A percentile compares a stretch with the other conserved stretches of the same genome.
Conservation (phyloP, 2,888 invertebrate genomes). For the Lycocerus yunnanus region DNA sequence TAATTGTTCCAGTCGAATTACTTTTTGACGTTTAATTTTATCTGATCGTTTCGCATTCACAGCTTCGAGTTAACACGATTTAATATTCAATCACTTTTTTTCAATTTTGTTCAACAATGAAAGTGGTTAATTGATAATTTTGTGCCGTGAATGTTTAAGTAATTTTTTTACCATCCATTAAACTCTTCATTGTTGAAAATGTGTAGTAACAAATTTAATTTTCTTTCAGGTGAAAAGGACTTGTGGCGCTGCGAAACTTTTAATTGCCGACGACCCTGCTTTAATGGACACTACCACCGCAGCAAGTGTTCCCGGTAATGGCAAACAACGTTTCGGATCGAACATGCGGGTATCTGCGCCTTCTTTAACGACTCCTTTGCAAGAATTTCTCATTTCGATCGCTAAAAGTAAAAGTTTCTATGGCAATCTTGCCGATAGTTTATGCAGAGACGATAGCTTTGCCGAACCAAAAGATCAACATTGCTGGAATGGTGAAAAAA, state of each 20-base stretch:
- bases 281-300: conserved; percentile 26
- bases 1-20: background rate
- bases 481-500: conserved; percentile 82
- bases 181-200: background rate
- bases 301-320: conserved; percentile 35
- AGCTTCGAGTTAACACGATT: background rate
- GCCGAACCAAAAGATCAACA: conserved; percentile 67
- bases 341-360: conserved; percentile 60
- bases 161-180: background rate
- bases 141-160: background rate
- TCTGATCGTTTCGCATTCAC: background rate
- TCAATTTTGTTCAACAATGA: background rate
- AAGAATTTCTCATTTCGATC: conserved; percentile 68
- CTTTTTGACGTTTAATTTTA: background rate
- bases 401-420: conserved; percentile 82
- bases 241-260: conserved; percentile 56
- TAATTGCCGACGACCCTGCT: conserved; percentile 39
- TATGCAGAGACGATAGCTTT: conserved; percentile 76
- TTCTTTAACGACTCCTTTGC: conserved; percentile 67
- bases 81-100: background rate
- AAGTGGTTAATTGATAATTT: background rate
- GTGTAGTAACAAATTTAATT: conserved; percentile 11
- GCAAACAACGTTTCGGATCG: conserved; percentile 47
- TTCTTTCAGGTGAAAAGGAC: conserved; percentile 60
- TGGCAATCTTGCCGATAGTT: conserved; percentile 76